These are phyloP conservation scores for Caenorhabditis plicata DNA, from an alignment of 2,888 invertebrate genomes.

Conservation along the genomic window DNA sequence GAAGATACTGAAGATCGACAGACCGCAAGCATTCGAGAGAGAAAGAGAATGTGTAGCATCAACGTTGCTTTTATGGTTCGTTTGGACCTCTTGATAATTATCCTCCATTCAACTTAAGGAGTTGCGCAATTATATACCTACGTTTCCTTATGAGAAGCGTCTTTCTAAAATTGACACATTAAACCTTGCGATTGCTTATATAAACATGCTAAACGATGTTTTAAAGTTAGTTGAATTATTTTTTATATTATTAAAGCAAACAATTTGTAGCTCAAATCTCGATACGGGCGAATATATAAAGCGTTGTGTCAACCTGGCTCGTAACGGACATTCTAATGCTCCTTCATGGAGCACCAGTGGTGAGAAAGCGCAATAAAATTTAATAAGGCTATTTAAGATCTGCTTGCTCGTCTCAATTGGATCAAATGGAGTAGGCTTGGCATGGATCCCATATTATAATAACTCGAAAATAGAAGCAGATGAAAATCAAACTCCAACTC, in stretches of 20 bases:
- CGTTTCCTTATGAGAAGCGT: conserved; percentile 96
- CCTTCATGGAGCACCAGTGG: conserved; percentile 64
- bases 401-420: conserved; percentile 94
- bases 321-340: conserved; percentile 42
- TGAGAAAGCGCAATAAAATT: conserved; percentile 7
- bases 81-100: not conserved
- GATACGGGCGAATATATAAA: conserved; percentile 52
- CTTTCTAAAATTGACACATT: conserved; percentile 97
- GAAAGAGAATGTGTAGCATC: conserved; percentile 98
- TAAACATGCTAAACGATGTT: conserved; percentile 77
- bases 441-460: conserved; percentile 69
- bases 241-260: not conserved
- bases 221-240: conserved; percentile 31
- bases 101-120: conserved; percentile 71
- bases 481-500: too few relatives aligned
- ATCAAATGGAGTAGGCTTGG: conserved; percentile 98
- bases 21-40: conserved; percentile 91
- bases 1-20: conserved; percentile 72
- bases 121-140: conserved; percentile 93
- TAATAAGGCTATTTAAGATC: conserved; percentile 73
- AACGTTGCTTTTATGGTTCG: conserved; percentile 74
- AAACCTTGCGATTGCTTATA: conserved; percentile 93
- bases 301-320: conserved; percentile 44
- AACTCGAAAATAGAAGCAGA: too few relatives aligned
- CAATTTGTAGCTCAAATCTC: conserved; percentile 25